A percentile compares a stretch with the other conserved stretches of the same genome.
phyloP scores from a whole-genome alignment of 2,113 vertebrate species.

The Symphodus melops region DNA sequence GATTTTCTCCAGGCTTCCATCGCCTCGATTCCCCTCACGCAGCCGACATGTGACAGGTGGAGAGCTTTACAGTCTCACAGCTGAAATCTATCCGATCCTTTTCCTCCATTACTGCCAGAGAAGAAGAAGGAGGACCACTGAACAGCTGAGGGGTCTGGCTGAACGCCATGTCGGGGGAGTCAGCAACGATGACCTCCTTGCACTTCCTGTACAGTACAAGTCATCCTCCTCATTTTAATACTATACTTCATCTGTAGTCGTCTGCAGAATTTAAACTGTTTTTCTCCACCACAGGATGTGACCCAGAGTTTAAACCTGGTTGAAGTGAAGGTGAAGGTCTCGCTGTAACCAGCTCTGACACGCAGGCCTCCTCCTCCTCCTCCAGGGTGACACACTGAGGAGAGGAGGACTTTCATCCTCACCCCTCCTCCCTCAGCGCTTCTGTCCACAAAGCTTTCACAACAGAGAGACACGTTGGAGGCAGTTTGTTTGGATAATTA shows the following conservation, averaged over 20 bases:
- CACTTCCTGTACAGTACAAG: not conserved
- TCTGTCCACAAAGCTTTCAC: too few species aligned
- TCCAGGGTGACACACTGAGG: not conserved
- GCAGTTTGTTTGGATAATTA: too few species aligned
- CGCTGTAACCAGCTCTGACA: slow-evolving; percentile 50
- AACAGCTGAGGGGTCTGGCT: slow-evolving; percentile 45
- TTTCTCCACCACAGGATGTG: not conserved
- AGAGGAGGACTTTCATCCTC: not conserved
- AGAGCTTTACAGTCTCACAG: slow-evolving; percentile 19
- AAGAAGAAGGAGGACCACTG: slow-evolving; percentile 1
- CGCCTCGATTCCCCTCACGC: slow-evolving; percentile 37
- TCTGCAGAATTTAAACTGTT: not conserved
- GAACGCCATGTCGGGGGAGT: slow-evolving; percentile 27
- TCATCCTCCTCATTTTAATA: not conserved
- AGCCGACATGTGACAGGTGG: slow-evolving; percentile 48
- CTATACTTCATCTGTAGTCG: not conserved
- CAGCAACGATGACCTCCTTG: not conserved
- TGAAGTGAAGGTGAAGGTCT: slow-evolving; percentile 50
- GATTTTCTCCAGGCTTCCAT: slow-evolving; percentile 26
- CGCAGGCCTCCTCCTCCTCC: slow-evolving; percentile 1
- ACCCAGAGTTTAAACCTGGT: not conserved
- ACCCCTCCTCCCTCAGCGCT: not conserved
- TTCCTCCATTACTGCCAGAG: slow-evolving; percentile 35
- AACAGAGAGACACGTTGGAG: too few species aligned
- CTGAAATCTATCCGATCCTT: slow-evolving; percentile 27